Evolutionary conservation across 1,140 invertebrate species (phyloP).

Genomic region (Diorhabda sublineata): DNA sequence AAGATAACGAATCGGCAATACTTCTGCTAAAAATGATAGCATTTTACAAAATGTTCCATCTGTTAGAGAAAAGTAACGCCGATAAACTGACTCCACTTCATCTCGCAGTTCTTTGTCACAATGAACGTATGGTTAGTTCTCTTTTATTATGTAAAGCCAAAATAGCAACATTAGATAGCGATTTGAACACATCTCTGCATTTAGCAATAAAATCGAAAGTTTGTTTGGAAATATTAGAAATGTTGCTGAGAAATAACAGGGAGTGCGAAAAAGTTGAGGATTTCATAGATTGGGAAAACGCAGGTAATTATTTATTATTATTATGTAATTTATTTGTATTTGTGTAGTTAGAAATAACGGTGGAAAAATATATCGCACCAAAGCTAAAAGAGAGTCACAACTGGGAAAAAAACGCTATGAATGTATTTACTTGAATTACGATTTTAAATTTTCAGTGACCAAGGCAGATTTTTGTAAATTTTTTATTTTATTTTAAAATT

Average conservation of each 20-base stretch:
- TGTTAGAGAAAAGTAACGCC: constrained; percentile 26
- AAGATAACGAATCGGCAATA: constrained; percentile 25
- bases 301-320: no score
- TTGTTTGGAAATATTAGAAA: constrained; percentile 26
- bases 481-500: no score
- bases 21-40: constrained; percentile 31
- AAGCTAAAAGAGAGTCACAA: no score
- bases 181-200: constrained; percentile 53
- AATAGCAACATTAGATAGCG: constrained; percentile 49
- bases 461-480: no score
- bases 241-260: constrained; percentile 9
- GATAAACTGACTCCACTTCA: constrained; percentile 27
- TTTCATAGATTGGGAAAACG: no score
- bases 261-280: no score
- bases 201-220: constrained; percentile 47
- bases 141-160: constrained; percentile 49
- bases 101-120: constrained; percentile 30
- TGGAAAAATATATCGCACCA: no score
- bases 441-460: no score
- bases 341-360: no score
- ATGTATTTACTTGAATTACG: no score
- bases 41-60: constrained; percentile 23
- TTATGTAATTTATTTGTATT: no score
- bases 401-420: no score
- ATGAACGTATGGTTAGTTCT: constrained; percentile 35